Conservation (phyloP, 2,888 invertebrate genomes). For the Pseudoips prasinana region DNA sequence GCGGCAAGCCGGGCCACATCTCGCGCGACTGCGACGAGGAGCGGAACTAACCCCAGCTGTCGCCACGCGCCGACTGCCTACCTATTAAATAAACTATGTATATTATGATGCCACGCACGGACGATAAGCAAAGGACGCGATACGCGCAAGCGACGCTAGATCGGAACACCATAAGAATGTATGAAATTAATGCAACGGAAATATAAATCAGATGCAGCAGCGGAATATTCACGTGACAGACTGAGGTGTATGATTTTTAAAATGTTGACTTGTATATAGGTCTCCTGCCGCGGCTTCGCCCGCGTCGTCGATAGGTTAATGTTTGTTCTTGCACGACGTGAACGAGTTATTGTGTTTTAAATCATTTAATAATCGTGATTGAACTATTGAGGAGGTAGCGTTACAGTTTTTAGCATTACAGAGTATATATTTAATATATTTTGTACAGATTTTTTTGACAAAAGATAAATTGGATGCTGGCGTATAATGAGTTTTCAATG, state of each 20-base stretch:
- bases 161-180: slow-evolving; percentile 66
- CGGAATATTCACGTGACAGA: slow-evolving; percentile 41
- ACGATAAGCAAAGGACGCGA: slow-evolving; percentile 80
- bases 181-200: slow-evolving; percentile 72
- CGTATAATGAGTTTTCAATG: slow-evolving; percentile 80
- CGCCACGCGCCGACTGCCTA: slow-evolving; percentile 32
- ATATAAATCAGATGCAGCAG: slow-evolving; percentile 70
- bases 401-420: slow-evolving; percentile 82
- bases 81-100: slow-evolving; percentile 66
- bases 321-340: slow-evolving; percentile 77
- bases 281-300: slow-evolving; percentile 43
- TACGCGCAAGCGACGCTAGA: slow-evolving; percentile 65
- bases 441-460: slow-evolving; percentile 83
- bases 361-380: slow-evolving; percentile 81
- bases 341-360: slow-evolving; percentile 80
- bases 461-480: slow-evolving; percentile 83
- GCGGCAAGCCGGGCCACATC: slow-evolving; percentile 95
- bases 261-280: slow-evolving; percentile 78
- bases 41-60: slow-evolving; percentile 76
- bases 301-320: slow-evolving; percentile 61
- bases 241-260: slow-evolving; percentile 69
- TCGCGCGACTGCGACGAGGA: slow-evolving; percentile 95
- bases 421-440: slow-evolving; percentile 83
- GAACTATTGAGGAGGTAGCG: slow-evolving; percentile 80
- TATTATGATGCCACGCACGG: slow-evolving; percentile 79